Base-by-base conservation (phyloP, 2,797 vertebrate species). In the Carduelis carduelis region DNA sequence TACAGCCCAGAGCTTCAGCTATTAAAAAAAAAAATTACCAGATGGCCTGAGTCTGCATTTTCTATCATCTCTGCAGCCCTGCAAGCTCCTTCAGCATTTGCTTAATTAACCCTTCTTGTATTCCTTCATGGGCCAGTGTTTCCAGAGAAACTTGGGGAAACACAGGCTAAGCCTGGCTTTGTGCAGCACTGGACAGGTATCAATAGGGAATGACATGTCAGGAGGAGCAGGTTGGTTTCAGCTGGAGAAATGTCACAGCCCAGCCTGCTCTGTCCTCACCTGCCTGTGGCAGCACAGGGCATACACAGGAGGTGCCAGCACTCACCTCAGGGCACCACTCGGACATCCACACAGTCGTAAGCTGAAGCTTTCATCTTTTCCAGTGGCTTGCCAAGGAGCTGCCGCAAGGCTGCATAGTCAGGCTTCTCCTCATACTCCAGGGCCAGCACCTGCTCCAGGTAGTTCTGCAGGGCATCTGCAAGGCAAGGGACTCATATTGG, bases 401-500 rank as follows among this genome's bases (percentile, higher is more conserved):
- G 77, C 50, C 64, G 78, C 71, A 97, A 66, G 17, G 56, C 90
- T 1, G 35, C 6, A 0, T 97, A 97, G 65, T 94, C 19, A 3
- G 97, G 97, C 86, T 89, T 87, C 64, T 97, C 95, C 49, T 96
- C 93, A 0, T 97, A 97, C 23, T 70, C 92, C 7, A 97, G 81
- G 2, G 70, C 83, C 89, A 57, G 16, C 9, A 90, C 96, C 24
- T 89, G 90, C 64, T 72, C 80, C 81, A 97, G 87, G 86, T 94
- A 97, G 30, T 46, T 83, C 86, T 72, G 63, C 11, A 97, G 37
- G 44, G 85, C 87, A 41, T 59, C 97, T 97, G 78, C 49, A 75
- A 83, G 86, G 52, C 35, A 78, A 61, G 26, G n/a, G 18, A 43
- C 34, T 44, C 49, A 39, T 11, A 35, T 1, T 3, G 20, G 44